Percentiles rank a stretch among this genome's conserved stretches.
Evolutionary conservation across 2,888 invertebrate genomes (phyloP).

Genomic region (Rhodophaea formosa): DNA sequence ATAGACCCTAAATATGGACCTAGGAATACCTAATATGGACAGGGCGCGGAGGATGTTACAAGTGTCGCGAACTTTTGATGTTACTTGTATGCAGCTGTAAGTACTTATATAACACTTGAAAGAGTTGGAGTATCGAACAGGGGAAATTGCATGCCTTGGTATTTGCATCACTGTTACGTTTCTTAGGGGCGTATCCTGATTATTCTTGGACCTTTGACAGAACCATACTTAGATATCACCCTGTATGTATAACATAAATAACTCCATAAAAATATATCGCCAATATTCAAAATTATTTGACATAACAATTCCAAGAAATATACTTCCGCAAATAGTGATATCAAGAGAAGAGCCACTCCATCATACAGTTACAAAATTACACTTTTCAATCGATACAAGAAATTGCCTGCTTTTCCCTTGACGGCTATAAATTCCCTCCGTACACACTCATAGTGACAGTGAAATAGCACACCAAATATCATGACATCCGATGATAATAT

Average conservation of each 20-base stretch:
- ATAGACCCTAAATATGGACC: no score
- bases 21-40: no score
- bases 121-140: no score
- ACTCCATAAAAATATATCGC: background rate
- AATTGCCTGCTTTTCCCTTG: conserved; percentile 49
- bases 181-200: no score
- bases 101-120: no score
- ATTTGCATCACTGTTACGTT: no score
- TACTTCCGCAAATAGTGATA: conserved; percentile 3
- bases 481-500: conserved; percentile 55
- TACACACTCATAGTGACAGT: conserved; percentile 42
- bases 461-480: conserved; percentile 52
- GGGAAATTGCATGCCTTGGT: no score
- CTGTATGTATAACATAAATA: background rate
- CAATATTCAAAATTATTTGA: background rate
- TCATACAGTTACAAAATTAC: conserved; percentile 16
- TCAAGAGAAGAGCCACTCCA: conserved; percentile 14
- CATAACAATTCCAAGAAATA: background rate
- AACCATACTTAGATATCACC: no score
- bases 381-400: conserved; percentile 26
- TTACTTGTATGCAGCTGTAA: no score
- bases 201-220: no score
- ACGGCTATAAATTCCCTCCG: conserved; percentile 48
- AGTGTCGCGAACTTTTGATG: no score
- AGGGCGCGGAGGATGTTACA: no score